A percentile compares a stretch with the other conserved stretches of the same genome.
Evolutionary conservation across 2,888 invertebrate genomes (phyloP).

Genomic region (Rotaria macrura): DNA sequence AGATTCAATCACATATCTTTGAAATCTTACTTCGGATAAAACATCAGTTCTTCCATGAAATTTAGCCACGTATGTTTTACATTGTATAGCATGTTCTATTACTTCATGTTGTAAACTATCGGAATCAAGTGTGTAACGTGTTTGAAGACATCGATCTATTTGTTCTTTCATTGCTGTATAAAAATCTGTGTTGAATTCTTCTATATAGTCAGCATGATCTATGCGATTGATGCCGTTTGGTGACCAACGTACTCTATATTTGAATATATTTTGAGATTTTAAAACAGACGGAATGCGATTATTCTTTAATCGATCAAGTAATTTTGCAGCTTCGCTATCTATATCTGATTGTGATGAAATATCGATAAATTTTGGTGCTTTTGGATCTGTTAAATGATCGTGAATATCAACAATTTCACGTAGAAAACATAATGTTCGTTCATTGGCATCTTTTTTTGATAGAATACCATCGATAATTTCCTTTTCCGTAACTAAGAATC

Average conservation of each 20-base stretch:
- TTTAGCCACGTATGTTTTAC: conserved; percentile 21
- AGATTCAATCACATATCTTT: not conserved
- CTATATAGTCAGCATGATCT: not conserved
- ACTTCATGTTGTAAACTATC: conserved; percentile 26
- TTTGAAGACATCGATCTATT: not conserved
- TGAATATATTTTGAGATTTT: not conserved
- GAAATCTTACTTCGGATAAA: conserved; percentile 2
- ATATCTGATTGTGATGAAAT: not conserved
- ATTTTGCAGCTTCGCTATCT: not conserved
- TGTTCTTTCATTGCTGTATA: not conserved
- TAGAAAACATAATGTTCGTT: conserved; percentile 39
- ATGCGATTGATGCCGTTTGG: not conserved
- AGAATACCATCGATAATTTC: conserved; percentile 40
- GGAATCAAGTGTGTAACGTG: not conserved
- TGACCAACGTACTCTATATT: not conserved
- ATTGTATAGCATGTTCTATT: conserved; percentile 31
- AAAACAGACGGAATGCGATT: not conserved
- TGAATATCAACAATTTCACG: conserved; percentile 44
- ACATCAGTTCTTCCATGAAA: conserved; percentile 31
- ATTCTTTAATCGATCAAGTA: not conserved
- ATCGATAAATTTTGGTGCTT: not conserved
- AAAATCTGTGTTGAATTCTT: not conserved
- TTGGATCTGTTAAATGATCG: not conserved
- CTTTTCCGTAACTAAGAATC: conserved; percentile 41
- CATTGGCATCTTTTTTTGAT: conserved; percentile 37